These are phyloP conservation scores for Rhorus exstirpatorius DNA, from an alignment of 2,888 invertebrate genomes.

Conservation along the genomic window DNA sequence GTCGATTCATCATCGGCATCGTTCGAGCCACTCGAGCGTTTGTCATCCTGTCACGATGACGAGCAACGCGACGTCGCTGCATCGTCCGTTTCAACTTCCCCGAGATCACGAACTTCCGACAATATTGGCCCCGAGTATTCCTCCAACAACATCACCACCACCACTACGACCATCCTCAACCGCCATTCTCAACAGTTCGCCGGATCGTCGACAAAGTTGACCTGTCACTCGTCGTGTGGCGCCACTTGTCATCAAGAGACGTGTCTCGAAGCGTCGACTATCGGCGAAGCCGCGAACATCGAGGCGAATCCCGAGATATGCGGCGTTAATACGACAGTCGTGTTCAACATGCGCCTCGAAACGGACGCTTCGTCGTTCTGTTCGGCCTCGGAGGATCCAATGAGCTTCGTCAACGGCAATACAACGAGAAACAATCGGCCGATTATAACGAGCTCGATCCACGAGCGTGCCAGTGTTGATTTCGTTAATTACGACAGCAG, in stretches of 20 bases:
- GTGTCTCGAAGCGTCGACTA: slow-evolving; percentile 67
- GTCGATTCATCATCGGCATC: slow-evolving; percentile 7
- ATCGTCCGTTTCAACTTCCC: slow-evolving; percentile 40
- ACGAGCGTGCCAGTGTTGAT: slow-evolving; percentile 40
- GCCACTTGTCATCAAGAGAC: slow-evolving; percentile 57
- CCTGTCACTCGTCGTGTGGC: slow-evolving; percentile 69
- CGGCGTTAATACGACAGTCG: slow-evolving; percentile 78
- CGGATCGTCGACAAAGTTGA: slow-evolving; percentile 33
- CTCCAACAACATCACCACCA: slow-evolving; percentile 24
- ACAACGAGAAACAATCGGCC: slow-evolving; percentile 51
- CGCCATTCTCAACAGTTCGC: slow-evolving; percentile 62
- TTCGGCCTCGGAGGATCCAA: slow-evolving; percentile 80
- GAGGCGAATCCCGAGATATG: too few species aligned
- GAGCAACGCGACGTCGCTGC: slow-evolving; percentile 51
- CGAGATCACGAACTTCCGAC: slow-evolving; percentile 54
- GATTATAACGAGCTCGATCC: slow-evolving; percentile 10
- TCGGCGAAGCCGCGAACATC: slow-evolving; percentile 73
- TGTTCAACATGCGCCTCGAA: slow-evolving; percentile 84
- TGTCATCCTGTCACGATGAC: slow-evolving; percentile 40
- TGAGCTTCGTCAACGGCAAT: slow-evolving; percentile 67
- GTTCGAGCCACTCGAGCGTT: slow-evolving; percentile 46
- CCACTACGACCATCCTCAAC: slow-evolving; percentile 67
- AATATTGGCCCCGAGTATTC: slow-evolving; percentile 50
- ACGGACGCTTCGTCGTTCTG: slow-evolving; percentile 79
- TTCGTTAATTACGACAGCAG: slow-evolving; percentile 67